phyloP scores from a whole-genome alignment of 2,888 invertebrate species.

The Diachrysia chrysitis region DNA sequence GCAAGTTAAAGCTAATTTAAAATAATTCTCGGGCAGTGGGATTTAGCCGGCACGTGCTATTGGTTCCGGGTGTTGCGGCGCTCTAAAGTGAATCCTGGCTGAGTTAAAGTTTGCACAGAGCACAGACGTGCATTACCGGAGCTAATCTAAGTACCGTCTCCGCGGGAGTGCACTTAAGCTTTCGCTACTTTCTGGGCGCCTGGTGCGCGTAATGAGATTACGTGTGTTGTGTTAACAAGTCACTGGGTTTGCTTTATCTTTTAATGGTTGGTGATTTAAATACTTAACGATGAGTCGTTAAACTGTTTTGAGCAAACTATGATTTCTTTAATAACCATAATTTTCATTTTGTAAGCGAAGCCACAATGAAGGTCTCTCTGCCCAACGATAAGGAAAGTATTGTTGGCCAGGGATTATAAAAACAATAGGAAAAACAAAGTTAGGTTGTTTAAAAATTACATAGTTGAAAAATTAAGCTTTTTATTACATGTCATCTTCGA shows the following conservation, averaged over 20 bases:
- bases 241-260: constrained; percentile 25
- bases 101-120: constrained; percentile 52
- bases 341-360: background rate
- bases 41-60: constrained; percentile 27
- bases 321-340: background rate
- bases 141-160: constrained; percentile 61
- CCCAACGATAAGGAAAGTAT: too few species aligned
- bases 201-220: constrained; percentile 60
- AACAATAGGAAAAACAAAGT: too few species aligned
- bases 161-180: constrained; percentile 64
- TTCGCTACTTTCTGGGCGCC: constrained; percentile 58
- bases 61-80: constrained; percentile 27
- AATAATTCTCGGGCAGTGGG: constrained; percentile 42
- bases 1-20: constrained; percentile 35
- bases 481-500: too few species aligned
- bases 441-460: too few species aligned
- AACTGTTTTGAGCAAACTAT: background rate
- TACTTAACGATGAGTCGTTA: background rate
- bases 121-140: constrained; percentile 56
- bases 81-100: constrained; percentile 50
- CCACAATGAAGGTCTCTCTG: background rate
- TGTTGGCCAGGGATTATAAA: too few species aligned
- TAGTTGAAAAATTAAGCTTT: too few species aligned
- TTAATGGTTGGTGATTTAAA: background rate
- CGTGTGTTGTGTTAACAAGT: constrained; percentile 59